Evolutionary conservation across 1,140 invertebrate genomes (phyloP).

Genomic region (Drosophila sp.): DNA sequence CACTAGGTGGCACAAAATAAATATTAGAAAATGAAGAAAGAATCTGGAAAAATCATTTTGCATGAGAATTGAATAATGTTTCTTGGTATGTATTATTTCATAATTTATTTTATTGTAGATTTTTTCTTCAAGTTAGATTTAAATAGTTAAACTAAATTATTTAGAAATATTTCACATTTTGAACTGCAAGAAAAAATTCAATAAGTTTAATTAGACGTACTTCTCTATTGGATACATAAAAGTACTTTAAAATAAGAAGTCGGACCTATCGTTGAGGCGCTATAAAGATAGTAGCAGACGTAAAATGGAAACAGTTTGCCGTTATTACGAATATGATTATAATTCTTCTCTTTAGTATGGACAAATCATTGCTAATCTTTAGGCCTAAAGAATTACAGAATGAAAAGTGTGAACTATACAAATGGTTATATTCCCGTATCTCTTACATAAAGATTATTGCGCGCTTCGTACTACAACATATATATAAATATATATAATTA

Average conservation of each 20-base stretch:
- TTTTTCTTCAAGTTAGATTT: slow-evolving; percentile 58
- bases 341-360: slow-evolving; percentile 34
- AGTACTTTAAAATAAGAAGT: slow-evolving; percentile 45
- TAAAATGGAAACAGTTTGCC: slow-evolving; percentile 20
- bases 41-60: no score
- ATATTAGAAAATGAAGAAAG: no score
- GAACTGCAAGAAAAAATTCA: slow-evolving; percentile 37
- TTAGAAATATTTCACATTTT: slow-evolving; percentile 67
- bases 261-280: slow-evolving; percentile 40
- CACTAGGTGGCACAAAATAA: no score
- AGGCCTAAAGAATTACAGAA: slow-evolving; percentile 54
- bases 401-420: slow-evolving; percentile 50
- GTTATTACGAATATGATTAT: slow-evolving; percentile 8
- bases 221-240: slow-evolving; percentile 46
- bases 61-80: neutral
- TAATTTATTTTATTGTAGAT: slow-evolving; percentile 57
- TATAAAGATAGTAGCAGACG: slow-evolving; percentile 13
- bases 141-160: slow-evolving; percentile 72
- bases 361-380: slow-evolving; percentile 47
- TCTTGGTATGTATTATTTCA: slow-evolving; percentile 15
- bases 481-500: slow-evolving; percentile 41
- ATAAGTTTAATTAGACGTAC: slow-evolving; percentile 44
- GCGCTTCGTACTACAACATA: slow-evolving; percentile 59
- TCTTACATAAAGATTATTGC: slow-evolving; percentile 74
- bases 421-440: slow-evolving; percentile 34